phyloP scores from a whole-genome alignment of 2,888 invertebrate species.

The Omphaloscelis lunosa region DNA sequence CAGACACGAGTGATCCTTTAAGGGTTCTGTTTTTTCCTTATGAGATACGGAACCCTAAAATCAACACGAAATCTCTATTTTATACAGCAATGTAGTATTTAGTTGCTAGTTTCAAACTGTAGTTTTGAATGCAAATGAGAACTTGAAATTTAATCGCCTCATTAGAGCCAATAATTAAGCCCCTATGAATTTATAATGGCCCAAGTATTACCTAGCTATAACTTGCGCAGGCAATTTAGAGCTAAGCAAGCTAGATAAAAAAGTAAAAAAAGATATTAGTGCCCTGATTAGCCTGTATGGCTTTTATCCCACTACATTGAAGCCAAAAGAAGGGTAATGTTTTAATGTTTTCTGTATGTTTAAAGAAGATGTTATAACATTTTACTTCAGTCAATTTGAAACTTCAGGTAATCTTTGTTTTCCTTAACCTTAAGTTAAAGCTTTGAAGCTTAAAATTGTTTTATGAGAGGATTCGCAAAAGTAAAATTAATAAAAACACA shows the following conservation, averaged over 20 bases:
- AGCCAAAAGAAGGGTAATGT: neutral
- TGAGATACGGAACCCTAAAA: no score
- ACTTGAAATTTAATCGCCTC: conserved; percentile 22
- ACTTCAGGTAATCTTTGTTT: conserved; percentile 29
- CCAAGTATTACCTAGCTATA: conserved; percentile 8
- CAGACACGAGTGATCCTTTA: no score
- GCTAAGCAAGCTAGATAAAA: no score
- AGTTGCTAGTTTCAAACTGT: conserved; percentile 10
- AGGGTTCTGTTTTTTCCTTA: no score
- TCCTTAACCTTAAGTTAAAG: conserved; percentile 18
- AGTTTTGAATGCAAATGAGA: conserved; percentile 27
- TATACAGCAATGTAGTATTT: neutral
- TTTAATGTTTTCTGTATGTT: neutral
- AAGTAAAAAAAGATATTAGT: neutral
- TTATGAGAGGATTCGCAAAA: conserved; percentile 25
- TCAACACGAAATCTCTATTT: no score
- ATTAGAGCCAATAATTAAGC: conserved; percentile 30
- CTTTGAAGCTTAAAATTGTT: conserved; percentile 22
- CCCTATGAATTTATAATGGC: conserved; percentile 17
- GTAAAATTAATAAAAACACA: conserved; percentile 15
- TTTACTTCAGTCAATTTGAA: conserved; percentile 6
- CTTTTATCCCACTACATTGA: neutral
- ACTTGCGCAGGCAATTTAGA: conserved; percentile 4
- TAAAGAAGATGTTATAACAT: neutral
- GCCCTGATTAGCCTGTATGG: neutral